Percentiles rank a stretch among this genome's conserved stretches.
Evolutionary conservation across 2,797 vertebrate genomes (phyloP).

Genomic region (Sebastes jordani): DNA sequence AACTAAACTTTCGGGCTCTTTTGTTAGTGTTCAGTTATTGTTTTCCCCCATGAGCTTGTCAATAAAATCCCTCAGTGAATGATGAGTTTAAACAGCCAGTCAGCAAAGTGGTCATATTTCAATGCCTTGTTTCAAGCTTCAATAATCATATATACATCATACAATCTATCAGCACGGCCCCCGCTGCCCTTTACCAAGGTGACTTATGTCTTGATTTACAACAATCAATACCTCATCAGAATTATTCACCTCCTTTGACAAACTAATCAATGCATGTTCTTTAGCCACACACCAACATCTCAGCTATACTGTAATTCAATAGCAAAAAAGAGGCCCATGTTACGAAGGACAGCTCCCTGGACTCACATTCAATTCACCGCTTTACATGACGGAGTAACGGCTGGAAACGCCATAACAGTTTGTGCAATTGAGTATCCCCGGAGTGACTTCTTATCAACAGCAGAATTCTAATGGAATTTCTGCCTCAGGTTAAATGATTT

Average conservation of each 20-base stretch:
- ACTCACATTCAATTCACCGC: not conserved
- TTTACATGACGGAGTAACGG: not conserved
- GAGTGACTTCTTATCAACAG: not conserved
- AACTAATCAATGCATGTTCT: conserved; percentile 60
- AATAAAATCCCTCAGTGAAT: conserved; percentile 45
- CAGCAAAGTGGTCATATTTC: conserved; percentile 60
- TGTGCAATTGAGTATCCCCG: not conserved
- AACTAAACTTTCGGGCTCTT: not conserved
- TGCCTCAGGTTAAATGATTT: not conserved
- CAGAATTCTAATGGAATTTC: not conserved
- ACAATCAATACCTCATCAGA: conserved; percentile 68
- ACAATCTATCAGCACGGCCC: conserved; percentile 28
- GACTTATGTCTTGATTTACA: conserved; percentile 64
- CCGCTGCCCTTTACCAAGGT: conserved; percentile 42
- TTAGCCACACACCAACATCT: not conserved
- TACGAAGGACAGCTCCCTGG: not conserved
- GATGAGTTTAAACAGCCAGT: conserved; percentile 44
- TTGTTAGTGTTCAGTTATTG: conserved; percentile 37
- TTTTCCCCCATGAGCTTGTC: conserved; percentile 19
- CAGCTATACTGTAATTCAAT: conserved; percentile 31
- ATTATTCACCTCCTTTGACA: conserved; percentile 67
- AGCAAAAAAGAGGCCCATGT: not conserved
- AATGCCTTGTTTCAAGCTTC: conserved; percentile 63
- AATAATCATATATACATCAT: conserved; percentile 57
- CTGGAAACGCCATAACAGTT: not conserved